These are phyloP conservation scores for Drosophila peninsularis DNA, from an alignment of 2,888 invertebrate species.

Conservation along the genomic window DNA sequence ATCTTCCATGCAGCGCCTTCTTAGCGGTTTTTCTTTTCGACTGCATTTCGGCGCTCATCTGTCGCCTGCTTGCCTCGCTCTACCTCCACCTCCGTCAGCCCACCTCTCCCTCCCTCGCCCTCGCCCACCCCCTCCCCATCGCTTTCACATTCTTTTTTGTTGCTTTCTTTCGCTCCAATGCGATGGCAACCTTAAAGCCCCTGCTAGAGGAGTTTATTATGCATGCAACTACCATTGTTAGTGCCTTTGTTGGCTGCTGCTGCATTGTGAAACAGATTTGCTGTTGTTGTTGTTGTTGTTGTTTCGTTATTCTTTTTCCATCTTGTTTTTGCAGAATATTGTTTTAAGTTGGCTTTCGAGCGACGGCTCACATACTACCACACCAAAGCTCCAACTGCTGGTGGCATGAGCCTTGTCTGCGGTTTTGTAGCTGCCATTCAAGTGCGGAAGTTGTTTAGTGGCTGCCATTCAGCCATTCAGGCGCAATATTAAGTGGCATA, in stretches of 20 bases:
- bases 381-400: neutral
- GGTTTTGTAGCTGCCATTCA: slow-evolving; percentile 58
- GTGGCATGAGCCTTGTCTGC: slow-evolving; percentile 47
- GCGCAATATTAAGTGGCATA: slow-evolving; percentile 60
- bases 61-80: neutral
- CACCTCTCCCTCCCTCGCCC: neutral
- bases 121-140: neutral
- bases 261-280: slow-evolving; percentile 50
- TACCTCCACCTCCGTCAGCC: neutral
- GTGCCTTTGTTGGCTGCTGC: slow-evolving; percentile 37
- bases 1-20: neutral
- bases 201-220: slow-evolving; percentile 63
- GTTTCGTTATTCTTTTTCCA: slow-evolving; percentile 19
- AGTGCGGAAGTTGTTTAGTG: slow-evolving; percentile 69
- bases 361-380: slow-evolving; percentile 45
- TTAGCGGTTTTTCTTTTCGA: slow-evolving; percentile 13
- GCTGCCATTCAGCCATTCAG: slow-evolving; percentile 57
- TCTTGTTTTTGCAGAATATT: slow-evolving; percentile 48
- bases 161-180: neutral
- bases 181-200: slow-evolving; percentile 35
- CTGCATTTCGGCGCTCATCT: slow-evolving; percentile 31
- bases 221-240: slow-evolving; percentile 62
- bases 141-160: neutral
- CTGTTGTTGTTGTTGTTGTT: slow-evolving; percentile 9
- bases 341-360: slow-evolving; percentile 63